A percentile compares a stretch with the other conserved stretches of the same genome.
These are phyloP conservation scores for Manduca sexta DNA, from an alignment of 1,140 invertebrate genomes.

Conservation along the genomic window DNA sequence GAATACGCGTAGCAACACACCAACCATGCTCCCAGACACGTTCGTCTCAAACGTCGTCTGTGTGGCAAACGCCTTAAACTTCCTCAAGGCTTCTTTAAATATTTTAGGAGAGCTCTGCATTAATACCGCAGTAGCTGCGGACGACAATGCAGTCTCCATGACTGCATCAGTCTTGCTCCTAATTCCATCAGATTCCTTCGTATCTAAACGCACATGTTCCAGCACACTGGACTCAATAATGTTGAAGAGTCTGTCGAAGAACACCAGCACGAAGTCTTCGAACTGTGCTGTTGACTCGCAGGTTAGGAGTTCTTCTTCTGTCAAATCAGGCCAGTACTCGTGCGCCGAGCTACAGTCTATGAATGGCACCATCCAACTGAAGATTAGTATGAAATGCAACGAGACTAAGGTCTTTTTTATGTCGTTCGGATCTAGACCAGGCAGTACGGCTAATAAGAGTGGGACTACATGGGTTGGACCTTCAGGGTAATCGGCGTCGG, in stretches of 20 bases:
- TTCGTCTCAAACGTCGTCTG: constrained; percentile 85
- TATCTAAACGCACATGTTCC: constrained; percentile 79
- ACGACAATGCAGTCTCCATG: constrained; percentile 80
- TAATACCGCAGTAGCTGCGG: constrained; percentile 79
- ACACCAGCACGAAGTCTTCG: constrained; percentile 89
- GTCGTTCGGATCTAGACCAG: constrained; percentile 95
- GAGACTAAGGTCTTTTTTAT: constrained; percentile 87
- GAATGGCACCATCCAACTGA: constrained; percentile 84
- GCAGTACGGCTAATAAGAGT: constrained; percentile 84
- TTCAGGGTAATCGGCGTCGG: constrained; percentile 79
- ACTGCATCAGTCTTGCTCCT: constrained; percentile 82
- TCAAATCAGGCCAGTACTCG: constrained; percentile 78
- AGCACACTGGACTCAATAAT: constrained; percentile 83
- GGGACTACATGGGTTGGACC: constrained; percentile 88
- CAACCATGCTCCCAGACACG: constrained; percentile 86
- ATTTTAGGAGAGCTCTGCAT: constrained; percentile 71
- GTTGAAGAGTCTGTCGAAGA: constrained; percentile 84
- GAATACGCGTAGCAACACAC: constrained; percentile 80
- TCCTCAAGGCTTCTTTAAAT: constrained; percentile 81
- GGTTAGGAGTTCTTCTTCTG: constrained; percentile 83
- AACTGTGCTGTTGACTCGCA: constrained; percentile 88
- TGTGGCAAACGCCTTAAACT: constrained; percentile 82
- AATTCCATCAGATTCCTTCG: constrained; percentile 72
- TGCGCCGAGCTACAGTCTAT: constrained; percentile 88
- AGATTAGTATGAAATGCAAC: constrained; percentile 85